Evolutionary conservation across 1,140 invertebrate genomes (phyloP).

Genomic region (Calephelis virginiensis): DNA sequence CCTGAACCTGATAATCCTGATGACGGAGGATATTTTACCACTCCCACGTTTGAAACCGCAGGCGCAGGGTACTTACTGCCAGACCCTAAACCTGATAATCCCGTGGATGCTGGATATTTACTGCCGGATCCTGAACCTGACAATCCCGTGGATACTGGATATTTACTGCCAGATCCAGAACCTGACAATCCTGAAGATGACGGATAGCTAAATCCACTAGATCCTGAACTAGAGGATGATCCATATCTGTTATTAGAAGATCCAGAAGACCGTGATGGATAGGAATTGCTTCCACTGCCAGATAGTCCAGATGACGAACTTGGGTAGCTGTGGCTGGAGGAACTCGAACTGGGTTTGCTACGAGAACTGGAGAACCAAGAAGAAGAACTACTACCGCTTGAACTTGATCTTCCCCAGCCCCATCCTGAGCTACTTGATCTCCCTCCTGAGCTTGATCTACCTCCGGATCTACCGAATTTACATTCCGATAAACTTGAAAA

Average conservation of each 20-base stretch:
- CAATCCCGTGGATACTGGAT: conserved; percentile 30
- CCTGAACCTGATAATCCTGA: conserved; percentile 20
- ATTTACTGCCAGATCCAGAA: conserved; percentile 33
- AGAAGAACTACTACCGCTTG: conserved; percentile 18
- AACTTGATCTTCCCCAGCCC: conserved; percentile 25
- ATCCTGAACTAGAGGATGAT: conserved; percentile 29
- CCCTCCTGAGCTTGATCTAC: conserved; percentile 2
- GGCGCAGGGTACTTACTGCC: conserved; percentile 22
- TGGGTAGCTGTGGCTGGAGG: conserved; percentile 29
- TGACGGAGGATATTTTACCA: conserved; percentile 6
- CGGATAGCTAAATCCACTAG: conserved; percentile 34
- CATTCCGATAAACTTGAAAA: conserved; percentile 28
- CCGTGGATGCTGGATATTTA: conserved; percentile 16
- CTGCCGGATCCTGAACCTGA: conserved; percentile 30
- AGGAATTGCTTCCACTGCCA: conserved; percentile 27
- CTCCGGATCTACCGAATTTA: conserved; percentile 23
- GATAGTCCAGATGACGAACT: conserved; percentile 39
- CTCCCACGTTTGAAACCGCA: conserved; percentile 4
- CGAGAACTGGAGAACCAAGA: conserved; percentile 25
- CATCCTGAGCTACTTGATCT: conserved; percentile 30
- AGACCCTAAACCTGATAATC: conserved; percentile 20
- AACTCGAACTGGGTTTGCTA: conserved; percentile 16
- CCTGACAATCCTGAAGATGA: conserved; percentile 38
- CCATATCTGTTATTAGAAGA: conserved; percentile 1
- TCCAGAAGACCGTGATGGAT: conserved; percentile 34